phyloP scores from a whole-genome alignment of 2,797 vertebrate genomes.

The Spinus pinus region DNA sequence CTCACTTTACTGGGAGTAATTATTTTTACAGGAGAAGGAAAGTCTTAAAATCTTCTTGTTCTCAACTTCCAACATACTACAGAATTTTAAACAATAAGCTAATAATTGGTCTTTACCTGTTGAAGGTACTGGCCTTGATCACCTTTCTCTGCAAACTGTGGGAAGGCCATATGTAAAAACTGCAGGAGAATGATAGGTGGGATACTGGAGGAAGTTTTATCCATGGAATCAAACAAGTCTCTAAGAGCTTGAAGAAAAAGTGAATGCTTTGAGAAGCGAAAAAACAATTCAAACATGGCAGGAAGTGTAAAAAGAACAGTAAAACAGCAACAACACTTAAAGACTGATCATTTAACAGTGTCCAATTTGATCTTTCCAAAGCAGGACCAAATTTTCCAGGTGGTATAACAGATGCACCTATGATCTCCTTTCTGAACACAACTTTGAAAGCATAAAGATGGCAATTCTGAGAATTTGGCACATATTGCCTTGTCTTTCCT shows the following conservation, averaged over 20 bases:
- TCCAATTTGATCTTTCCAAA: background rate
- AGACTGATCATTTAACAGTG: background rate
- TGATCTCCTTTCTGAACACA: background rate
- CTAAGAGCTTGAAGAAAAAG: conserved; percentile 87
- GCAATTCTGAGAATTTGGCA: background rate
- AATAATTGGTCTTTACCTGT: conserved; percentile 81
- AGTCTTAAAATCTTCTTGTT: background rate
- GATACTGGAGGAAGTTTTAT: conserved; percentile 98
- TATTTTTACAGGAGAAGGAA: background rate
- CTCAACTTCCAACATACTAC: background rate
- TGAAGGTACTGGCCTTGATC: conserved; percentile 99
- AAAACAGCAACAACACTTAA: background rate
- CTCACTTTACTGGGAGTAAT: background rate
- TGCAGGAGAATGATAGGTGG: conserved; percentile 98
- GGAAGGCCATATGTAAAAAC: conserved; percentile 99
- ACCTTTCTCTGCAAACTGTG: conserved; percentile 98
- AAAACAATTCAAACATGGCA: conserved; percentile 10
- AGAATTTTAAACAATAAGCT: background rate
- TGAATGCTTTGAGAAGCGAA: conserved; percentile 53
- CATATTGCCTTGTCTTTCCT: background rate
- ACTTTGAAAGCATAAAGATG: background rate
- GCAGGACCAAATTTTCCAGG: background rate
- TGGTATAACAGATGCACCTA: background rate
- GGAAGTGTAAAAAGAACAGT: background rate
- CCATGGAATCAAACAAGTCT: conserved; percentile 98